Percentiles rank a stretch among this genome's conserved stretches.
phyloP scores from a whole-genome alignment of 2,888 invertebrate genomes.

The Amorpha juglandis region DNA sequence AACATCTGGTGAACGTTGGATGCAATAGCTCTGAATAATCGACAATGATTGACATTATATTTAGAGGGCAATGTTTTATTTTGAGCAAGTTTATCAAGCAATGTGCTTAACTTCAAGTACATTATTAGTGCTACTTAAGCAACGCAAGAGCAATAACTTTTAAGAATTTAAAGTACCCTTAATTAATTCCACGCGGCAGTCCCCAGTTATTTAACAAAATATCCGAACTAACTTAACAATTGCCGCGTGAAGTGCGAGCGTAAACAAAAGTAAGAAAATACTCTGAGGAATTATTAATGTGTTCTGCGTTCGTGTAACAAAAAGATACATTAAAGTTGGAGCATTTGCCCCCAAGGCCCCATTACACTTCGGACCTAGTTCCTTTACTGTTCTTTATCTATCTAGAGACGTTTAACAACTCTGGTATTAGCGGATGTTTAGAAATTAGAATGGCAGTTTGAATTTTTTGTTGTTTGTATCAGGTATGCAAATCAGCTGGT shows the following conservation, averaged over 20 bases:
- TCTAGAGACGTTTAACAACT: constrained; percentile 19
- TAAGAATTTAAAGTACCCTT: background rate
- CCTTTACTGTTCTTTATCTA: constrained; percentile 27
- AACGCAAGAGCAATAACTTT: too few relatives aligned
- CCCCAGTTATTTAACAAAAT: background rate
- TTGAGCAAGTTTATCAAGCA: too few relatives aligned
- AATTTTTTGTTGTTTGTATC: constrained; percentile 4
- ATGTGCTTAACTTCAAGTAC: too few relatives aligned
- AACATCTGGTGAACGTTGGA: too few relatives aligned
- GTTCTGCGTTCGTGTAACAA: constrained; percentile 31
- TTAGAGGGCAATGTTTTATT: too few relatives aligned
- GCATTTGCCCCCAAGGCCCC: constrained; percentile 38
- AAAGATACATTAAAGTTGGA: constrained; percentile 33
- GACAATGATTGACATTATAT: too few relatives aligned
- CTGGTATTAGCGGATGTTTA: background rate
- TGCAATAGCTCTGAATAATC: too few relatives aligned
- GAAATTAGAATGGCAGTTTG: background rate
- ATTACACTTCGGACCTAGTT: constrained; percentile 39
- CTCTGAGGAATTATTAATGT: constrained; percentile 41
- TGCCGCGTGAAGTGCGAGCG: constrained; percentile 21
- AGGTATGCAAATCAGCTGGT: background rate
- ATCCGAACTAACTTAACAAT: background rate
- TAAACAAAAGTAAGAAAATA: constrained; percentile 35
- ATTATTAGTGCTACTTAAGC: too few relatives aligned
- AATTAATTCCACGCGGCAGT: background rate